Base-by-base conservation (phyloP, 2,113 vertebrate genomes). In the Carassius carassius region DNA sequence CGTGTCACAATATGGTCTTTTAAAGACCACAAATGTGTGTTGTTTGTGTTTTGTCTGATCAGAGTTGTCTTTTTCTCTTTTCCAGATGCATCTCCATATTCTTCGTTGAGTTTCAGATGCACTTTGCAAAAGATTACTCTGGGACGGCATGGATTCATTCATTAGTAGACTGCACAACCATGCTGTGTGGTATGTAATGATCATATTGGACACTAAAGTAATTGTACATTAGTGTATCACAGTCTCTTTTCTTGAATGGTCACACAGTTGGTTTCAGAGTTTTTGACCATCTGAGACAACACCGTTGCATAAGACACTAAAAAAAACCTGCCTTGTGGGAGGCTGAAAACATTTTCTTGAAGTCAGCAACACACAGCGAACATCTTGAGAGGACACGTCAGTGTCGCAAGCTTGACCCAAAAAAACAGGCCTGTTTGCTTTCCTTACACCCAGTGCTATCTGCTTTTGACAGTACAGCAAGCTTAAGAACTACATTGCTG, bases 71-170 rank as follows among this genome's bases (percentile, higher is more conserved):
- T 32, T 62, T 63, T 44, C 3, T 84, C 41, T 86, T 49, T 86
- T 87, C 29, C 93, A 99, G 98, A 91, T 99, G 98, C 89, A 94
- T 99, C 87, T 98, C 97, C 41, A 95, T 99, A 90, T 99, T 99
- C 92, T 99, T 99, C 89, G 95, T 97, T 90, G 98, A 99, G 92
- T 98, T 99, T 89, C 98, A 99, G 94, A 91, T 93, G 47, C 94
- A 98, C 81, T 99, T 99, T 88, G 93, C 91, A 81, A 95, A 95
- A 44, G 97, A 98, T 90, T 98, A 98, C 83, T 93, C 97, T 60
- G 94, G 96, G 76, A 99, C 97, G 0, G 97, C 98, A 14, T 99
- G 98, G 98, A 97, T 98, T 90, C 97, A 99, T 94, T 98, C 97
- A 86, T 95, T 99, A 91, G 94, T 96, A 0, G 98, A 99, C 92